phyloP scores from a whole-genome alignment of 2,797 vertebrate genomes.

The Eulemur coronatus region DNA sequence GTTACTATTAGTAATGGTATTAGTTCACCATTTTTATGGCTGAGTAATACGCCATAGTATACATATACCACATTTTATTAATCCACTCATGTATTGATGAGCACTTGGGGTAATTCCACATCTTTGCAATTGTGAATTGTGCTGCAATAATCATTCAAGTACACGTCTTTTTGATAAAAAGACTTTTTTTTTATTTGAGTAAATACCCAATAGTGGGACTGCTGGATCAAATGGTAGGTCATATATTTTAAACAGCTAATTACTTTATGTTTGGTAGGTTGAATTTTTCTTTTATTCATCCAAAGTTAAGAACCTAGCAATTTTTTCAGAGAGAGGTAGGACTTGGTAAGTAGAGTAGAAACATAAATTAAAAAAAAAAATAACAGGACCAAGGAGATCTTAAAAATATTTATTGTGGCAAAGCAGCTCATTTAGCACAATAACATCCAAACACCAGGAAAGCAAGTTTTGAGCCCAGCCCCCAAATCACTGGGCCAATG shows the following conservation, averaged over 20 bases:
- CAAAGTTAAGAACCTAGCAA: neutral
- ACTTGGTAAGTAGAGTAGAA: neutral
- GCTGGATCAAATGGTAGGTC: no score
- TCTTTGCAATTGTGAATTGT: no score
- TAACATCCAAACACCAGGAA: neutral
- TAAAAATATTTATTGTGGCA: neutral
- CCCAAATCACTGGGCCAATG: neutral
- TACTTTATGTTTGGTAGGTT: neutral
- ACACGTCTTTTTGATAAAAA: no score
- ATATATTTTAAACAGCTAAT: neutral
- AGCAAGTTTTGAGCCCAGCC: neutral
- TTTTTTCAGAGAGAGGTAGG: neutral
- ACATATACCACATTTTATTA: no score
- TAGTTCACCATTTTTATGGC: no score
- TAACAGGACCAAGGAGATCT: neutral
- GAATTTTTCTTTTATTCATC: neutral
- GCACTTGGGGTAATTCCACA: no score
- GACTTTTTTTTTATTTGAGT: no score
- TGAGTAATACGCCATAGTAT: no score
- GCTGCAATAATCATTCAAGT: no score
- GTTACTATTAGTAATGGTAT: no score
- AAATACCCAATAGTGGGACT: no score
- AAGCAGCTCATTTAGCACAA: neutral
- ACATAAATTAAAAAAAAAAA: neutral
- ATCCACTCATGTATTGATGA: no score